phyloP scores from a whole-genome alignment of 2,113 vertebrate species.

The Arothron firmamentum region DNA sequence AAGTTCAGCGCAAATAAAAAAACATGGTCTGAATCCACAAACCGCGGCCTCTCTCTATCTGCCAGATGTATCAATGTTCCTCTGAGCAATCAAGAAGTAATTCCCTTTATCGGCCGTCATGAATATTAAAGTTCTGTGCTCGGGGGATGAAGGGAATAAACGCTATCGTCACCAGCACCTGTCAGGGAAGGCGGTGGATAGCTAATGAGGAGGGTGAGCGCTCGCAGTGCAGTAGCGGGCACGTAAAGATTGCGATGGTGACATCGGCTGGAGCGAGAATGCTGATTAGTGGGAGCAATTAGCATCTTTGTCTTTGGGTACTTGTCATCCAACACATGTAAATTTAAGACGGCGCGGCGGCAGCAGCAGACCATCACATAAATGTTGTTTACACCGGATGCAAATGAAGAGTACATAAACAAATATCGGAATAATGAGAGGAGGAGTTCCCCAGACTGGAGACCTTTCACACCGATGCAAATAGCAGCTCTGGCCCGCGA shows the following conservation, averaged over 20 bases:
- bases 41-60: conserved; percentile 55
- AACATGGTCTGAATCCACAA: conserved; percentile 59
- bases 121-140: conserved; percentile 69
- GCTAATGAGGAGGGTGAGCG: conserved; percentile 40
- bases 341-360: conserved; percentile 47
- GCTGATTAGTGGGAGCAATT: conserved; percentile 49
- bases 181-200: conserved; percentile 45
- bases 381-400: conserved; percentile 63
- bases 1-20: conserved; percentile 49
- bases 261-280: conserved; percentile 25
- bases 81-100: conserved; percentile 71
- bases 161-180: conserved; percentile 53
- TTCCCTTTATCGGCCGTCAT: conserved; percentile 69
- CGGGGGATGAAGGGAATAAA: conserved; percentile 54
- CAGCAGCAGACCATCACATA: conserved; percentile 48
- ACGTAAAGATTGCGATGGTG: conserved; percentile 43
- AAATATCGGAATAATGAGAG: conserved; percentile 40
- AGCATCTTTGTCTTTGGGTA: conserved; percentile 51
- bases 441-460: conserved; percentile 42
- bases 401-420: conserved; percentile 65
- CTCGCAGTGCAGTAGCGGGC: conserved; percentile 24
- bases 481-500: conserved; percentile 45
- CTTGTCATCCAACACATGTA: conserved; percentile 54
- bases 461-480: conserved; percentile 62
- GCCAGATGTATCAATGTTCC: conserved; percentile 69